Percentiles rank a stretch among this genome's conserved stretches.
These are phyloP conservation scores for Mermis nigrescens DNA, from an alignment of 2,888 invertebrate genomes.

Conservation along the genomic window DNA sequence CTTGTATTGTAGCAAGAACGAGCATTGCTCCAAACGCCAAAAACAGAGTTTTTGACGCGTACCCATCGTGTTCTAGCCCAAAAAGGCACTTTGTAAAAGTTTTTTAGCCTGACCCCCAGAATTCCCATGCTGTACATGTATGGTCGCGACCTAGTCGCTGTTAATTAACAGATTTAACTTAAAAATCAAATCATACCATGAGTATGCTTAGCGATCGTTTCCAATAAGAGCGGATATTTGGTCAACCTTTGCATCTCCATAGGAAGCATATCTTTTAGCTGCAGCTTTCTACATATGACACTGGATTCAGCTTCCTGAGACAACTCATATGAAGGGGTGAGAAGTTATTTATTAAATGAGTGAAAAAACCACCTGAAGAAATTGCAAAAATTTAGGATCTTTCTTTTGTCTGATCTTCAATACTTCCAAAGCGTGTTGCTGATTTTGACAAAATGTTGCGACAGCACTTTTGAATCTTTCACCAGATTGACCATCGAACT, in stretches of 20 bases:
- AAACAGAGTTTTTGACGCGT: too few relatives aligned
- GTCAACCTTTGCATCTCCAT: conserved; percentile 64
- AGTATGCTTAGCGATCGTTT: conserved; percentile 54
- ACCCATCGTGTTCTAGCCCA: too few relatives aligned
- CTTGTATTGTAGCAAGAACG: too few relatives aligned
- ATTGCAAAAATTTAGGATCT: conserved; percentile 56
- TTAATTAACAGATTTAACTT: background rate
- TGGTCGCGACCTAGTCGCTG: too few relatives aligned
- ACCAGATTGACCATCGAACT: conserved; percentile 59
- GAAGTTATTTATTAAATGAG: background rate
- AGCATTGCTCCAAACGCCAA: too few relatives aligned
- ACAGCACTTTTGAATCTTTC: conserved; percentile 55
- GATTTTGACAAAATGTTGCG: conserved; percentile 67
- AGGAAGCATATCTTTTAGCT: conserved; percentile 52
- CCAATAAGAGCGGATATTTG: conserved; percentile 70
- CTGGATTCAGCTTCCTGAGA: conserved; percentile 47
- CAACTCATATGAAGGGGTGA: conserved; percentile 1
- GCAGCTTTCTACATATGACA: conserved; percentile 49
- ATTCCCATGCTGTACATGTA: too few relatives aligned
- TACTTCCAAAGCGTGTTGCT: conserved; percentile 62
- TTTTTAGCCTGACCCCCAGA: too few relatives aligned
- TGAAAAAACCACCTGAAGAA: conserved; percentile 41
- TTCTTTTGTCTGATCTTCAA: conserved; percentile 56
- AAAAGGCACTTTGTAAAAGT: too few relatives aligned
- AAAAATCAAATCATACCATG: background rate